A percentile compares a stretch with the other conserved stretches of the same genome.
These are phyloP conservation scores for Capra hircus DNA, from an alignment of 2,113 vertebrate genomes.

Conservation along the genomic window DNA sequence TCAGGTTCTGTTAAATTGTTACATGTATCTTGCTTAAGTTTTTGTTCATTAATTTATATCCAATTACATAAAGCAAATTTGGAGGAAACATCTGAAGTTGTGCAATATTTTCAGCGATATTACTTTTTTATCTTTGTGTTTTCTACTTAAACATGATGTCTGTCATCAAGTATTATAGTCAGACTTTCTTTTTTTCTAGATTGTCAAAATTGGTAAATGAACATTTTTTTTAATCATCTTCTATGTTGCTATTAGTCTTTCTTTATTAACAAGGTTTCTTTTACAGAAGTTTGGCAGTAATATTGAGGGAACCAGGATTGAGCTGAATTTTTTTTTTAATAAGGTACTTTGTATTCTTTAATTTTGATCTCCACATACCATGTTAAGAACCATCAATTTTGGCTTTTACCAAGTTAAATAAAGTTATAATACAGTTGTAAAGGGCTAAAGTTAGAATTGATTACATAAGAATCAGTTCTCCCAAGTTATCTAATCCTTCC, in stretches of 20 bases:
- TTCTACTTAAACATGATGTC: slow-evolving; percentile 48
- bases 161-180: slow-evolving; percentile 71
- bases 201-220: slow-evolving; percentile 82
- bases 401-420: slow-evolving; percentile 62
- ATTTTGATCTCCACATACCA: not conserved
- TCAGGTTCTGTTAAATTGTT: slow-evolving; percentile 68
- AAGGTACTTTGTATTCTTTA: slow-evolving; percentile 54
- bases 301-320: slow-evolving; percentile 27
- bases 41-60: slow-evolving; percentile 72
- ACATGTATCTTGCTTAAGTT: slow-evolving; percentile 61
- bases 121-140: slow-evolving; percentile 76
- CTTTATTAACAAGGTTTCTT: slow-evolving; percentile 44
- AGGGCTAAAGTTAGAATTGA: slow-evolving; percentile 59
- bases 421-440: slow-evolving; percentile 55
- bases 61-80: slow-evolving; percentile 76
- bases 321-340: slow-evolving; percentile 36
- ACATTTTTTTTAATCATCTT: slow-evolving; percentile 50
- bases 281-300: slow-evolving; percentile 48
- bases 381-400: slow-evolving; percentile 48
- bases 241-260: slow-evolving; percentile 75
- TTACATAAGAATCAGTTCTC: slow-evolving; percentile 20
- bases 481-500: slow-evolving; percentile 30
- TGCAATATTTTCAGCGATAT: slow-evolving; percentile 80
- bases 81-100: slow-evolving; percentile 79
- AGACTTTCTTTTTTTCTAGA: slow-evolving; percentile 65